Evolutionary conservation across 2,113 vertebrate species (phyloP), one percentile per base, ranked within the genome.

Genomic region (Fregata magnificens): DNA sequence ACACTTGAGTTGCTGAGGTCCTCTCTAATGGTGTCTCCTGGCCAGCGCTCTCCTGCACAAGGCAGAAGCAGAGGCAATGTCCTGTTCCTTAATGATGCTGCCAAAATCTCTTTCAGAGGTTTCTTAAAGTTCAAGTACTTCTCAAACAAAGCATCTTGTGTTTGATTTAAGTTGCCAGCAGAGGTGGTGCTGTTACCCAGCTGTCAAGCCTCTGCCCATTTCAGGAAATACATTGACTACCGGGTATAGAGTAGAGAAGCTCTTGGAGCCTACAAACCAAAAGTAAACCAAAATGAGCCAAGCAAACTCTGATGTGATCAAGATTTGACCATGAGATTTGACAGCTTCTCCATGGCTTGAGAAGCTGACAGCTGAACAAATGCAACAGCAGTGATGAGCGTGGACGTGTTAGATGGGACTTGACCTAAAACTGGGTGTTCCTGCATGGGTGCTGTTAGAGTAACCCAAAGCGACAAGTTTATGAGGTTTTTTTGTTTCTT

Each of bases 191-290:
- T 84, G 65, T 90, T 82, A 72, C 86, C 44, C 52, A 61, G 61
- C 67, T 77, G 72, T 31, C 36, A n/a, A 84, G 24, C 18, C 52
- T 80, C 90, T 89, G 55, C 65, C 82, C 13, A 1, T 82, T 92
- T 86, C 93, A 86, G 90, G 95, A 92, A 92, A 93, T 45, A 13
- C 52, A 58, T 31, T 93, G n/a, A n/a, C n/a, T n/a, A n/a, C n/a
- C n/a, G n/a, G n/a, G n/a, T n/a, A n/a, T n/a, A n/a, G n/a, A 91
- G 42, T 16, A 71, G 84, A 82, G 76, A 59, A 90, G 32, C 28
- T 73, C 22, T 93, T 42, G 6, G 53, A 80, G 50, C 49, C 50
- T 49, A 5, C n/a, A 83, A 80, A 29, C 24, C 55, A 47, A 87
- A 77, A 76, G 36, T 87, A 67, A 94, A 89, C 28, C 7, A 76